These are phyloP conservation scores for Corynorhinus townsendii DNA, from an alignment of 2,113 vertebrate genomes.

Conservation along the genomic window DNA sequence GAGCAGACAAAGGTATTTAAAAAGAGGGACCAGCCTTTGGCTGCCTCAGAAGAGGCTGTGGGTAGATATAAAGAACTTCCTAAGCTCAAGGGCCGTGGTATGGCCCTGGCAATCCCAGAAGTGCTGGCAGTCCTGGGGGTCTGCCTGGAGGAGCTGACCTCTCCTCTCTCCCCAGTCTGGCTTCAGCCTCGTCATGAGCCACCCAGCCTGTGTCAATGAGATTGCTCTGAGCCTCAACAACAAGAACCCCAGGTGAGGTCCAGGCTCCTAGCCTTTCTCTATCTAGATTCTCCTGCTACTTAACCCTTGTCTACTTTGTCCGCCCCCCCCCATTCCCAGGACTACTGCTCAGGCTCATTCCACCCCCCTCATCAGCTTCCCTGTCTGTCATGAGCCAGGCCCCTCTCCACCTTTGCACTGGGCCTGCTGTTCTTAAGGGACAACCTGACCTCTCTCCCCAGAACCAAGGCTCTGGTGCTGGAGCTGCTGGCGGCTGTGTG, in stretches of 20 bases:
- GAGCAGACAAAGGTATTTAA: neutral
- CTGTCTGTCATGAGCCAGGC: neutral
- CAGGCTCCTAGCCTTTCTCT: neutral
- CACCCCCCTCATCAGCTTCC: neutral
- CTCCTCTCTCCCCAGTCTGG: conserved; percentile 84
- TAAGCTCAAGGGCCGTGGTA: neutral
- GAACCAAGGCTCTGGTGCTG: conserved; percentile 95
- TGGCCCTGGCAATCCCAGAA: neutral
- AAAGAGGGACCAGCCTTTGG: neutral
- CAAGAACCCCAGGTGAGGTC: conserved; percentile 90
- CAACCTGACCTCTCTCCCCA: conserved; percentile 65
- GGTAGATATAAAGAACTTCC: neutral
- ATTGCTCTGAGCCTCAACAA: conserved; percentile 97
- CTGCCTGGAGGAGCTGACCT: conserved; percentile 5
- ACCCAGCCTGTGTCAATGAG: conserved; percentile 95
- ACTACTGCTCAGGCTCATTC: neutral
- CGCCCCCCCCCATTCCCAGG: neutral
- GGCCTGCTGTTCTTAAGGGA: neutral
- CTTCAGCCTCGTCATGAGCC: conserved; percentile 96
- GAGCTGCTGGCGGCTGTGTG: conserved; percentile 95
- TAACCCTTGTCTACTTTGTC: neutral
- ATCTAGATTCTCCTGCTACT: neutral
- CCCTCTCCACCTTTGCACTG: accelerated
- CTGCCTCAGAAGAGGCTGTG: neutral
- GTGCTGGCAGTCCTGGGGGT: neutral